Base-by-base conservation (phyloP, 1,140 invertebrate species). In the Drosophila malerkotliana region DNA sequence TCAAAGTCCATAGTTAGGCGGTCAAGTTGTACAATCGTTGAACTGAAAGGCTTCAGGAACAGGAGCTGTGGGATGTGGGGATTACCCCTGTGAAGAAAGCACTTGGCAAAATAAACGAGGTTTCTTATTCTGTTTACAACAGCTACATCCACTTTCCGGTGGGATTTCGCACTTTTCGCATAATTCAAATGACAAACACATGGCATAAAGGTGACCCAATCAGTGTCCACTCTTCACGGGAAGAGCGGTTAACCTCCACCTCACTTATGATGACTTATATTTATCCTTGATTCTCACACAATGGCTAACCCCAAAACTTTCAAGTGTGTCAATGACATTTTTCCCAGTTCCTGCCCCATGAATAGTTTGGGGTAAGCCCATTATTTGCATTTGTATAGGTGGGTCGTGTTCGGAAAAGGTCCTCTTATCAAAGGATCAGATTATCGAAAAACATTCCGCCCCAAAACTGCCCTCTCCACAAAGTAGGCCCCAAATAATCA, bases 161-260 rank as follows among this genome's bases (percentile, higher is more conserved):
- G 37, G 59, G 69, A 71, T 75, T 77, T 37, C 74, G 45, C 80
- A 60, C 52, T 53, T 61, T 73, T 41, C 28, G 6, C 10, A 62
- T 54, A 59, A 60, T 56, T 79, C 57, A 9, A 58, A 44, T 79
- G 53, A 57, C 72, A 84, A 32, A 67, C 71, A 52, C 77, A 75
- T 56, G 37, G 51, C 34, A 24, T 26, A 55, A 67, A 60, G 18
- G 62, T 48, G 56, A 59, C 54, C 82, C 81, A 66, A 66, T 59
- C 58, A 37, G 60, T 64, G 44, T 59, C 49, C 52, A 44, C 59
- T 81, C 58, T 67, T 80, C 48, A 67, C 44, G 57, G 18, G 57
- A 7, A 51, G 58, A 51, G 56, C 34, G 10, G 26, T 53, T 54
- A n/a, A 55, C 52, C 21, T 34, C 9, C 8, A 30, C 7, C 8